Evolutionary conservation across 2,797 vertebrate species (phyloP).

Genomic region (Limnodromus scolopaceus): DNA sequence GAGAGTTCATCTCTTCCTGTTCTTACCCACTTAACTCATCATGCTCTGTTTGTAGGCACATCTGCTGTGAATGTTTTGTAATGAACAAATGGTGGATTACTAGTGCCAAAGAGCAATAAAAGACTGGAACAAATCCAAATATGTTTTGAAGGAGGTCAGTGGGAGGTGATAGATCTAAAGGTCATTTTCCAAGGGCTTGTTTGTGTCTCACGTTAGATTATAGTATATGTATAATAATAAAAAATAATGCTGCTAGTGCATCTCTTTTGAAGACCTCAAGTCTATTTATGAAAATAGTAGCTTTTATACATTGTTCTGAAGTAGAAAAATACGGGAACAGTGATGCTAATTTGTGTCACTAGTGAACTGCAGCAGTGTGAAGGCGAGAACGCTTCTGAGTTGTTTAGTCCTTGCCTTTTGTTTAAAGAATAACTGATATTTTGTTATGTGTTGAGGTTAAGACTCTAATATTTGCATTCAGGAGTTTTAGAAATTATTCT

Average conservation of each 20-base stretch:
- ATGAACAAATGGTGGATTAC: background rate
- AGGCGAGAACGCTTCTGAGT: background rate
- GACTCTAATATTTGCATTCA: background rate
- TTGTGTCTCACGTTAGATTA: background rate
- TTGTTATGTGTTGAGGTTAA: background rate
- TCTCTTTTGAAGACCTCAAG: background rate
- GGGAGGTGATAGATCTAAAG: background rate
- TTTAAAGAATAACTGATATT: background rate
- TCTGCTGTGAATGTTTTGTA: background rate
- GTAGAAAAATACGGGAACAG: background rate
- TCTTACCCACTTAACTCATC: constrained; percentile 6
- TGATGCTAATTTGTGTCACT: background rate
- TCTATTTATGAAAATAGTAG: background rate
- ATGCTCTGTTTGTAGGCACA: background rate
- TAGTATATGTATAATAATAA: background rate
- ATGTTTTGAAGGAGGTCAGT: background rate
- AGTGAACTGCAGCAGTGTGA: background rate
- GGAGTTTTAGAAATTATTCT: background rate
- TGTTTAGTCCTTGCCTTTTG: background rate
- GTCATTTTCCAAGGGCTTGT: background rate
- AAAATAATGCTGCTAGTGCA: background rate
- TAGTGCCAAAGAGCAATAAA: background rate
- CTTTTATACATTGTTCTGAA: background rate
- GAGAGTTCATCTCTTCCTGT: constrained; percentile 41
- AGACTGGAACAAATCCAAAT: background rate